A percentile compares a stretch with the other conserved stretches of the same genome.
These are phyloP conservation scores for Sepioteuthis lessoniana DNA, from an alignment of 2,888 invertebrate species.

Conservation along the genomic window DNA sequence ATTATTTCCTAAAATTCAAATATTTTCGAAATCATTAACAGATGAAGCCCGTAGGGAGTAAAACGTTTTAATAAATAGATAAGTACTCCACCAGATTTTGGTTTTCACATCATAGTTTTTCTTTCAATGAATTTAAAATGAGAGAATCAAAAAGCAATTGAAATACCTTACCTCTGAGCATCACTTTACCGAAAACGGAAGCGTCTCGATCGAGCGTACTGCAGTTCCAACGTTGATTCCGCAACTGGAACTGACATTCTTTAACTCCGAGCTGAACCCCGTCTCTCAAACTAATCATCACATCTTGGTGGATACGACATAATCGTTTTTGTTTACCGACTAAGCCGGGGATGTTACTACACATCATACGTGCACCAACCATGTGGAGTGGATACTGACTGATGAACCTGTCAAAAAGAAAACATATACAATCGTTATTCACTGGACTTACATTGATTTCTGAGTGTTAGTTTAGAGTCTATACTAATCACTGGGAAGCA, in stretches of 20 bases:
- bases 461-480: not conserved
- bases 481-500: no score
- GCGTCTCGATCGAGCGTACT: slow-evolving; percentile 72
- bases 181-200: slow-evolving; percentile 75
- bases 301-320: slow-evolving; percentile 73
- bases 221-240: slow-evolving; percentile 74
- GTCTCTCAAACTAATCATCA: slow-evolving; percentile 73
- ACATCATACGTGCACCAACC: slow-evolving; percentile 71
- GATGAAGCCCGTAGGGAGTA: no score
- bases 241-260: slow-evolving; percentile 75
- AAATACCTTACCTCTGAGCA: slow-evolving; percentile 73
- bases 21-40: no score
- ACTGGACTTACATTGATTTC: not conserved
- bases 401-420: slow-evolving; percentile 69
- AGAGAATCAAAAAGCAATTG: not conserved
- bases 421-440: not conserved
- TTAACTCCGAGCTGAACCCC: slow-evolving; percentile 74
- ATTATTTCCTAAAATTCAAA: no score
- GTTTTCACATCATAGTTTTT: no score
- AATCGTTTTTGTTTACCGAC: slow-evolving; percentile 73
- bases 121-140: not conserved
- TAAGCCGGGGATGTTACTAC: slow-evolving; percentile 75
- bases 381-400: slow-evolving; percentile 73
- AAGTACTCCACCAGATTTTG: no score
- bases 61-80: no score